Evolutionary conservation across 2,888 invertebrate genomes (phyloP).

Genomic region (Neocrepidodera transversa): DNA sequence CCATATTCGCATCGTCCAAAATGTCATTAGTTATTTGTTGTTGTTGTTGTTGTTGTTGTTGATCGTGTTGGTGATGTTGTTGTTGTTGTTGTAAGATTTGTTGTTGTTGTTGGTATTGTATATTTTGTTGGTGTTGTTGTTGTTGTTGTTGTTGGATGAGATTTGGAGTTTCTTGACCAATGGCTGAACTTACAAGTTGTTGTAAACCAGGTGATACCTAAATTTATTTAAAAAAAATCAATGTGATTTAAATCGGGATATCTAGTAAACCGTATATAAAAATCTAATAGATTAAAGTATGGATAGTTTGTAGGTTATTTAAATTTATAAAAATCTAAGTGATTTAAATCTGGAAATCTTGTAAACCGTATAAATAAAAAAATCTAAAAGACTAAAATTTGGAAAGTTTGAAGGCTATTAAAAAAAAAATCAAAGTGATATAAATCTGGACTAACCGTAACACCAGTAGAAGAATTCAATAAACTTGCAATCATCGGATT

Average conservation of each 20-base stretch:
- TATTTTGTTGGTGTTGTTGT: slow-evolving; percentile 31
- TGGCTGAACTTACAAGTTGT: slow-evolving; percentile 62
- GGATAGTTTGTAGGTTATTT: too few species aligned
- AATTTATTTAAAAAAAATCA: background rate
- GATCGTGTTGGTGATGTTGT: slow-evolving; percentile 32
- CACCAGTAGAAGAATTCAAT: slow-evolving; percentile 56
- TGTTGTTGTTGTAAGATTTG: slow-evolving; percentile 23
- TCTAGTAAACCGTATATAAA: too few species aligned
- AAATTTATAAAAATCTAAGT: too few species aligned
- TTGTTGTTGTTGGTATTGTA: slow-evolving; percentile 29
- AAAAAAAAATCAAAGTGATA: too few species aligned
- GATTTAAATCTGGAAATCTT: too few species aligned
- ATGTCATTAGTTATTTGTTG: slow-evolving; percentile 45
- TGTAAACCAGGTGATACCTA: slow-evolving; percentile 62
- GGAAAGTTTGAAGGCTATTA: too few species aligned
- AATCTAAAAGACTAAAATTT: too few species aligned
- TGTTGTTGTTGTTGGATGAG: slow-evolving; percentile 13
- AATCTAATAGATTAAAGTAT: background rate
- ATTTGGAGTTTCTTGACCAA: slow-evolving; percentile 52
- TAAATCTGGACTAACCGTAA: too few species aligned
- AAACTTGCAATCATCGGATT: slow-evolving; percentile 66
- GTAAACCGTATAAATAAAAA: too few species aligned
- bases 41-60: slow-evolving; percentile 28
- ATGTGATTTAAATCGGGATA: too few species aligned
- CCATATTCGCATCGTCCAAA: slow-evolving; percentile 53